Base-by-base conservation (phyloP, 2,888 invertebrate species). In the Stenurella melanura region DNA sequence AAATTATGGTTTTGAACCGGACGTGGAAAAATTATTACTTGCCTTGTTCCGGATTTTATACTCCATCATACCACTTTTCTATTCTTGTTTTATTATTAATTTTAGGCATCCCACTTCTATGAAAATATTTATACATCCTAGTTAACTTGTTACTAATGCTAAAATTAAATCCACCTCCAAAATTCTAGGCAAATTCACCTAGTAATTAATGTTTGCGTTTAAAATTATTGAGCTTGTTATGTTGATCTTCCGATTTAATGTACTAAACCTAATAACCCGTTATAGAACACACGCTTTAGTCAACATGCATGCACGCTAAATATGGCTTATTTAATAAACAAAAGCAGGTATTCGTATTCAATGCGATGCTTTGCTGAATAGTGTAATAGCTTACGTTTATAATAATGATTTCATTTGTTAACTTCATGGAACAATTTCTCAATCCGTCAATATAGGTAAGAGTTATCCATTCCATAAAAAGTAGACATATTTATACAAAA, bases 231-330 rank as follows among this genome's bases (percentile, higher is more conserved):
- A 54, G 54, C 42, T 21, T n/a, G 17, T 71, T 58, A 9, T 71
- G 70, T 71, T 71, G 71, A 71, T 71, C 71, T 71, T 71, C 19
- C 50, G 60, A 71, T 71, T 61, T 71, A 50, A 60, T 71, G 34
- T 69, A 26, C 21, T 26, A 26, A 26, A 3, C 1, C 69, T 34
- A 57, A 69, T 69, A 69, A 21, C n/a, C 58, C 4, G 61, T 30
- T 5, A 21, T 34, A 34, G 57, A 57, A 60, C 18, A 38, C 50
- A 42, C 17, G 61, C 61, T 42, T 71, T 58, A 71, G 58, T 26
- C 50, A 71, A 34, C 60, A 34, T 18, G 19, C 34, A n/a, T 42
- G 60, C 38, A 42, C 70, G 19, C 60, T 38, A 38, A 70, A 58
- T 70, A 19, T 17, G 64, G 64, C 17, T 9, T 26, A 38, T 34